Percentiles rank a stretch among this genome's conserved stretches.
These are phyloP conservation scores for Alosa alosa DNA, from an alignment of 2,113 vertebrate species.

Conservation along the genomic window DNA sequence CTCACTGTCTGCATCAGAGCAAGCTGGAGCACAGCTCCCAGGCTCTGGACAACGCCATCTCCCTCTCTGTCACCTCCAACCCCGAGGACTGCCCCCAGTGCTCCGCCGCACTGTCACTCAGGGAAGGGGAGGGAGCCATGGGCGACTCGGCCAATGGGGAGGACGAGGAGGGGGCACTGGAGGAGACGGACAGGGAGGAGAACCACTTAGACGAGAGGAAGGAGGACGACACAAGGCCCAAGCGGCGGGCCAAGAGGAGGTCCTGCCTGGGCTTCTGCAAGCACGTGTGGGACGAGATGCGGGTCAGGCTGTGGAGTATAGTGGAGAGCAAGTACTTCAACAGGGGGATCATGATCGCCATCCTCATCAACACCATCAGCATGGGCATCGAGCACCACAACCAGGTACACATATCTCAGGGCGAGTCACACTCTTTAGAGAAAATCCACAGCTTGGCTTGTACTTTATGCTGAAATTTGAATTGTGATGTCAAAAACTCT, in stretches of 20 bases:
- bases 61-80: slow-evolving; percentile 76
- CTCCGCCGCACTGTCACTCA: slow-evolving; percentile 52
- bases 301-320: slow-evolving; percentile 88
- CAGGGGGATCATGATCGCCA: slow-evolving; percentile 96
- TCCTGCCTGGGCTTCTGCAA: slow-evolving; percentile 53
- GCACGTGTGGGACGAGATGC: slow-evolving; percentile 68
- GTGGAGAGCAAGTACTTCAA: slow-evolving; percentile 99
- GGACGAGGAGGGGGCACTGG: slow-evolving; percentile 58
- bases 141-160: slow-evolving; percentile 36
- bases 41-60: slow-evolving; percentile 74
- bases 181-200: slow-evolving; percentile 64
- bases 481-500: background rate
- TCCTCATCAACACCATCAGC: slow-evolving; percentile 96
- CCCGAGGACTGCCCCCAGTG: slow-evolving; percentile 81
- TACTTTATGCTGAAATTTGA: background rate
- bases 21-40: slow-evolving; percentile 70
- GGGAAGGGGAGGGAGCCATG: slow-evolving; percentile 49
- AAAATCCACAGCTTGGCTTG: background rate
- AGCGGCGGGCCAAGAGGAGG: slow-evolving; percentile 42
- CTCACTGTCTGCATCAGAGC: slow-evolving; percentile 77
- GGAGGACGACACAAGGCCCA: slow-evolving; percentile 33
- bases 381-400: slow-evolving; percentile 98
- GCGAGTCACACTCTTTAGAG: background rate
- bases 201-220: slow-evolving; percentile 63
- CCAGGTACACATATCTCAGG: slow-evolving; percentile 74